Base-by-base conservation (phyloP, 1,140 invertebrate genomes). In the Saccostrea cuccullata region DNA sequence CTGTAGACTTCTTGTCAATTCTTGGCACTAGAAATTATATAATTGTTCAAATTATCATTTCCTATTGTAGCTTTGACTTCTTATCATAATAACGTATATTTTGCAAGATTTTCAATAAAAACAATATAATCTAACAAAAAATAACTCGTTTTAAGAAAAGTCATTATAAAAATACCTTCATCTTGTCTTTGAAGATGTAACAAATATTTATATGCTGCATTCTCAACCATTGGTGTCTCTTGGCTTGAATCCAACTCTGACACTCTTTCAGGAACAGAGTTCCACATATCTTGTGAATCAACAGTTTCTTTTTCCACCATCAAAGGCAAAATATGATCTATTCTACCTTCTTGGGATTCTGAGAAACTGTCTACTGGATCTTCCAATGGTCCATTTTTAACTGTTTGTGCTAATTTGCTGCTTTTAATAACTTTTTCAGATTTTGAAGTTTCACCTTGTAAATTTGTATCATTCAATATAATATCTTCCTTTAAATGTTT, bases 171-270 rank as follows among this genome's bases (percentile, higher is more conserved):
- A 23, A 36, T 12, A 77, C 70, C 70, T 77, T 30, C 13, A 0
- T 36, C 30, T 30, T 77, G 13, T 77, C 30, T 36, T 30, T 77
- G 70, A 36, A 77, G 70, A 77, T 77, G 26, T 2, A 15, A 30
- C 13, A 77, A 77, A 77, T 30, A 77, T 30, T 30, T 36, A 26
- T 77, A 77, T 17, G 70, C 70, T 30, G 70, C 70, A 77, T 77
- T 77, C 26, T 77, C 70, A 30, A 77, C 26, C 70, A 77, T 77
- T 15, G 26, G 4, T 15, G 70, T 30, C 23, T 30, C 26, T 77
- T 23, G 12, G 26, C 13, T 11, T 23, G 13, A 8, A 23, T 77
- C 26, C 5, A 13, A 12, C 4, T 30, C 70, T 77, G 70, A 30
- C 30, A 17, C 58, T 64, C 58, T 64, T n/a, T 77, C 8, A 30